Conservation (phyloP, 1,140 invertebrate species). For the Drosophila kurseongensis region DNA sequence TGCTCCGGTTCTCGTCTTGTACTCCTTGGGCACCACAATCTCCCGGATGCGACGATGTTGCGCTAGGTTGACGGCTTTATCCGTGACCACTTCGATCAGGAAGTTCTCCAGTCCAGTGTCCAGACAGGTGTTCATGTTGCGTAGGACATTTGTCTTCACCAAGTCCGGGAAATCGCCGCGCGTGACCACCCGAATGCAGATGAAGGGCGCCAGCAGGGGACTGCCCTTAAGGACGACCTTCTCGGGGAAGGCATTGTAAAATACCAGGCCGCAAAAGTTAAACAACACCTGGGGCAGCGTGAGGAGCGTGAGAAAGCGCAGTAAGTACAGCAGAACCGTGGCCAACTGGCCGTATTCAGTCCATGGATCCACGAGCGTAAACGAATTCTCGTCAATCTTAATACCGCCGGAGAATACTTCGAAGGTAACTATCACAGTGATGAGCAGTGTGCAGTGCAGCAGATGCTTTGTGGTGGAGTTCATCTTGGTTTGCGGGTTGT, state of each 20-base stretch:
- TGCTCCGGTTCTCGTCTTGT: conserved; percentile 95
- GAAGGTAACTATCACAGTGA: conserved; percentile 91
- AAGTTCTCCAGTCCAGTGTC: conserved; percentile 98
- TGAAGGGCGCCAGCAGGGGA: conserved; percentile 96
- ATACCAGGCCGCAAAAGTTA: conserved; percentile 95
- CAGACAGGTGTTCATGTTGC: conserved; percentile 95
- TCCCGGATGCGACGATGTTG: conserved; percentile 91
- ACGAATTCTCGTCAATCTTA: conserved; percentile 87
- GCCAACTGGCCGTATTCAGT: conserved; percentile 90
- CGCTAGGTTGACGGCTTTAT: conserved; percentile 92
- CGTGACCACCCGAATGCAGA: conserved; percentile 98
- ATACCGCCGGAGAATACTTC: conserved; percentile 93
- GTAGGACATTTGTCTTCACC: conserved; percentile 94
- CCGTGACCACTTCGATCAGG: conserved; percentile 98
- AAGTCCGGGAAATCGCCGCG: conserved; percentile 97
- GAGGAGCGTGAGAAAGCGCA: conserved; percentile 93
- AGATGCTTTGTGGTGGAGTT: conserved; percentile 89
- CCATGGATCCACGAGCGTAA: conserved; percentile 91
- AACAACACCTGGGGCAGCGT: conserved; percentile 95
- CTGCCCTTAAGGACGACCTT: conserved; percentile 96
- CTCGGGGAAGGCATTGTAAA: conserved; percentile 98
- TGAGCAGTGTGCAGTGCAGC: conserved; percentile 91
- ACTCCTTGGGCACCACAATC: conserved; percentile 94
- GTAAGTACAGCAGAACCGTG: conserved; percentile 90
- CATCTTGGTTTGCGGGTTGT: conserved; percentile 68